Evolutionary conservation across 92 coral and sea anemone species (phyloP).

Genomic region (Paragorgia papillata): DNA sequence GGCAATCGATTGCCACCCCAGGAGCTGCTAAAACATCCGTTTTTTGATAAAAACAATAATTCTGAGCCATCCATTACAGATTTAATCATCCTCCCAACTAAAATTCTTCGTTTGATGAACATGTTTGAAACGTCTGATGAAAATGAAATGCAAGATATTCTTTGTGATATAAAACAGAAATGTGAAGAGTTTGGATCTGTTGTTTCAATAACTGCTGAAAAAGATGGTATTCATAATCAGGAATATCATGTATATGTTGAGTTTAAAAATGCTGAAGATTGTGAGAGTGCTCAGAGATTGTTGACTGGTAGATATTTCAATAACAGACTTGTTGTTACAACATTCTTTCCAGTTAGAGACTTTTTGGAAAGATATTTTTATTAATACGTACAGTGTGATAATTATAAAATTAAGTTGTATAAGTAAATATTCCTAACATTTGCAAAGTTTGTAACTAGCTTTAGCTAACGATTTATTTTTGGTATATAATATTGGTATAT

Average conservation of each 20-base stretch:
- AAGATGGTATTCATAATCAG: not conserved
- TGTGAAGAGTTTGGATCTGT: slow-evolving; percentile 74
- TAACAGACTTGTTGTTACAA: slow-evolving; percentile 59
- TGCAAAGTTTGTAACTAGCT: too few species aligned
- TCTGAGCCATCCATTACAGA: slow-evolving; percentile 66
- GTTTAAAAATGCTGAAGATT: slow-evolving; percentile 59
- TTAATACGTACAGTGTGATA: not conserved
- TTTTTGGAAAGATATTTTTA: slow-evolving; percentile 4
- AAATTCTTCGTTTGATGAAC: slow-evolving; percentile 76
- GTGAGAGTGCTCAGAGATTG: slow-evolving; percentile 61
- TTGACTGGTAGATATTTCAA: slow-evolving; percentile 67
- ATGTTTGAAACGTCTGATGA: slow-evolving; percentile 57
- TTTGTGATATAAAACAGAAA: slow-evolving; percentile 69
- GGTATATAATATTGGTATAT: too few species aligned
- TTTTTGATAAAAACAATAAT: not conserved
- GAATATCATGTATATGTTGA: slow-evolving; percentile 63
- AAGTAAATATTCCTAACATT: too few species aligned
- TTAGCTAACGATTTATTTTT: too few species aligned
- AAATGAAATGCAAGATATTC: slow-evolving; percentile 56
- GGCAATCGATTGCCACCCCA: not conserved
- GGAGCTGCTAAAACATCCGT: not conserved
- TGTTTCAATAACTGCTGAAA: slow-evolving; percentile 30
- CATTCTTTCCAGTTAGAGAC: slow-evolving; percentile 46
- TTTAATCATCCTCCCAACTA: slow-evolving; percentile 71
- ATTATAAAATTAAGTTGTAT: too few species aligned